A percentile compares a stretch with the other conserved stretches of the same genome.
Evolutionary conservation across 2,888 invertebrate genomes (phyloP).

Genomic region (Hydrotaea cyrtoneurina): DNA sequence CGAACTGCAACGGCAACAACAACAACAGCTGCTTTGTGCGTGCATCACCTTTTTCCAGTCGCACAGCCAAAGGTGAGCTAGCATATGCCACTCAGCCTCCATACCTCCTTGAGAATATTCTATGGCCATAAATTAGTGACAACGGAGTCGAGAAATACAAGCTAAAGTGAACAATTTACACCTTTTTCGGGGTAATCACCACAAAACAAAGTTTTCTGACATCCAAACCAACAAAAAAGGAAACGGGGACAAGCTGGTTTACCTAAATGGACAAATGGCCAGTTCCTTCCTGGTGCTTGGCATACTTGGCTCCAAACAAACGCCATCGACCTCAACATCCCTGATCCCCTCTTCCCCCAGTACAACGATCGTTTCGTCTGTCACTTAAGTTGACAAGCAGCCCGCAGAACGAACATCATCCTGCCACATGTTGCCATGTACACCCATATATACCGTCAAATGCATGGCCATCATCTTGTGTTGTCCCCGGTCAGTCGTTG

Average conservation of each 20-base stretch:
- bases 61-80: conserved; percentile 9
- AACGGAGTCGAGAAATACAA: conserved; percentile 12
- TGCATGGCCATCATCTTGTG: conserved; percentile 46
- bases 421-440: conserved; percentile 35
- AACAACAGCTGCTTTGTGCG: not conserved
- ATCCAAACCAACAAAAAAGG: not conserved
- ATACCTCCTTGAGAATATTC: conserved; percentile 44
- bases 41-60: conserved; percentile 26
- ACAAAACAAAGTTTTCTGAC: conserved; percentile 16
- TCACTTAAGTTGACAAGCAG: conserved; percentile 62
- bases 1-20: not conserved
- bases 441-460: not conserved
- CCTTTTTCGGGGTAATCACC: conserved; percentile 56
- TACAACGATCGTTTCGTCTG: conserved; percentile 48
- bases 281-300: not conserved
- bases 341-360: conserved; percentile 26
- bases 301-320: not conserved
- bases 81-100: conserved; percentile 21
- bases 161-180: conserved; percentile 55
- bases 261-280: not conserved
- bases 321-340: conserved; percentile 20
- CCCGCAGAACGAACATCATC: not conserved
- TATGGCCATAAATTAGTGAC: not conserved
- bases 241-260: not conserved
- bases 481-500: conserved; percentile 17